A percentile compares a stretch with the other conserved stretches of the same genome.
Evolutionary conservation across 2,113 vertebrate genomes (phyloP).

Genomic region (Balaeniceps rex): DNA sequence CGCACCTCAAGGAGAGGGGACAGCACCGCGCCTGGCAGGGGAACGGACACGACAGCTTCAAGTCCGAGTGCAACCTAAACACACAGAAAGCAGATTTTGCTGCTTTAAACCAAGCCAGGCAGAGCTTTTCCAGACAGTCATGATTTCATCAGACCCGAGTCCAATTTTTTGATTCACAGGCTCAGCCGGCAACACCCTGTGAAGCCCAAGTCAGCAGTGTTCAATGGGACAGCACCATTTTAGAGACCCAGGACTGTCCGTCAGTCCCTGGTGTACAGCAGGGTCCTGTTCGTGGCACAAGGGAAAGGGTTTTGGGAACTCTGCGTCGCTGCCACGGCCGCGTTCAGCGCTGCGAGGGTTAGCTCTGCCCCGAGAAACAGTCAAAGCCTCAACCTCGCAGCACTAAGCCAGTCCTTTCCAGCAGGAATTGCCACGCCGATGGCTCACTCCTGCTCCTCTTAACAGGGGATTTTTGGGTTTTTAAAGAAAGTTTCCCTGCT

Average conservation of each 20-base stretch:
- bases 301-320: not conserved
- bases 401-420: not conserved
- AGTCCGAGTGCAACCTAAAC: accelerated
- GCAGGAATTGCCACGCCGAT: accelerated
- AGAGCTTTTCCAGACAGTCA: not conserved
- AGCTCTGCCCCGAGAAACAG: not conserved
- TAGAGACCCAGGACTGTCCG: not conserved
- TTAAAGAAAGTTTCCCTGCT: not conserved
- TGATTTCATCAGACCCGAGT: not conserved
- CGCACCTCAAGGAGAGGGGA: not conserved
- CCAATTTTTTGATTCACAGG: not conserved
- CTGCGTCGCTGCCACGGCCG: accelerated
- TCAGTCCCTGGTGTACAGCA: not conserved
- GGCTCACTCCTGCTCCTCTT: not conserved
- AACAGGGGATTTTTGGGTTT: not conserved
- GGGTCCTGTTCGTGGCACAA: not conserved
- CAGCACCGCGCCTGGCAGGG: not conserved
- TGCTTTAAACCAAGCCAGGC: not conserved
- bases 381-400: not conserved
- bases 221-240: accelerated
- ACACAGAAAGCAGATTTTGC: not conserved
- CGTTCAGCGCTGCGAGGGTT: accelerated
- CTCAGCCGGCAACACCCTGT: not conserved
- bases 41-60: not conserved
- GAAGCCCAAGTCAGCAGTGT: not conserved